These are phyloP conservation scores for Takifugu flavidus DNA, from an alignment of 2,113 vertebrate genomes.

Conservation along the genomic window DNA sequence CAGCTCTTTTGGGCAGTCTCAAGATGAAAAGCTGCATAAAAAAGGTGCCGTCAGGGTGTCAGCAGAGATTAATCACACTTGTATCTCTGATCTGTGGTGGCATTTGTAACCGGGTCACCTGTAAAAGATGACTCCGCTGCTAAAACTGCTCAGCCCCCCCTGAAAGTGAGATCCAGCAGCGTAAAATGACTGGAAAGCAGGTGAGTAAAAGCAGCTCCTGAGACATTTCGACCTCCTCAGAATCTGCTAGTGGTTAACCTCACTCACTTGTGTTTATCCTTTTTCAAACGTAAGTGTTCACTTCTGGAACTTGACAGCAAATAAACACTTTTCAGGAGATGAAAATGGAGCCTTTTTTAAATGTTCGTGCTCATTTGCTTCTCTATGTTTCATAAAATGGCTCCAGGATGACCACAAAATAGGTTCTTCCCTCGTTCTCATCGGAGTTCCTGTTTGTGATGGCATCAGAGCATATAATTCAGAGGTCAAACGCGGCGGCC, in stretches of 20 bases:
- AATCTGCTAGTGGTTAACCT: conserved; percentile 35
- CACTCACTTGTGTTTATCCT: conserved; percentile 30
- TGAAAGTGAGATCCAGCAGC: conserved; percentile 3
- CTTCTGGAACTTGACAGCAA: conserved; percentile 43
- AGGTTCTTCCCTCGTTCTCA: conserved; percentile 3
- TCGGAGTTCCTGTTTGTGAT: conserved; percentile 32
- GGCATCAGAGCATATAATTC: conserved; percentile 23
- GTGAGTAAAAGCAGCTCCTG: conserved; percentile 11
- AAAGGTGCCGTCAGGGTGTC: conserved; percentile 40
- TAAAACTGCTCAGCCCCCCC: conserved; percentile 5
- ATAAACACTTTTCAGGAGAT: conserved; percentile 52
- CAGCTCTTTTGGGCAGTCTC: conserved; percentile 36
- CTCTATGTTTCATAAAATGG: conserved; percentile 1
- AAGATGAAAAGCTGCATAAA: conserved; percentile 50
- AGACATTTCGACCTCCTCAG: conserved; percentile 22
- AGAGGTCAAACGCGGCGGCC: conserved; percentile 24
- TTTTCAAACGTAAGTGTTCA: conserved; percentile 33
- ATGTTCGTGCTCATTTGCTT: conserved; percentile 38
- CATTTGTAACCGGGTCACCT: conserved; percentile 51
- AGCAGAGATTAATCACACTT: conserved; percentile 49
- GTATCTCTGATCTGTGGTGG: conserved; percentile 50
- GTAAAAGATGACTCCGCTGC: conserved; percentile 34
- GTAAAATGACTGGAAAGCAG: conserved; percentile 1
- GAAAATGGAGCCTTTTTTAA: conserved; percentile 43
- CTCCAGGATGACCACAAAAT: too few species aligned